Evolutionary conservation across 2,797 vertebrate genomes (phyloP), one percentile per base, ranked within the genome.

Genomic region (Coranthus polyacanthus): DNA sequence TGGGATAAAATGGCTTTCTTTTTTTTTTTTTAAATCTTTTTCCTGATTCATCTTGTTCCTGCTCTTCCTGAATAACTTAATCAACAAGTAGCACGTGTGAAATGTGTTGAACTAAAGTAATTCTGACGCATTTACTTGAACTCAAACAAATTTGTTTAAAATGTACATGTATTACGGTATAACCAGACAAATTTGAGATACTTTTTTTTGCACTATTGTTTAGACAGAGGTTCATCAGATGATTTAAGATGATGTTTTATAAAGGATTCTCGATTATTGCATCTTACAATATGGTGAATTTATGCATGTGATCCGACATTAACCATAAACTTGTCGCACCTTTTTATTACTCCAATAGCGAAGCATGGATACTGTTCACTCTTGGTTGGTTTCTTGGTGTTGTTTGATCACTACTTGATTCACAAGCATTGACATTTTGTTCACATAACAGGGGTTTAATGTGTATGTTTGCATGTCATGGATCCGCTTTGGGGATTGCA

Each of bases 361-460:
- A 79, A 68, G 79, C 80, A 85, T 88, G 79, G 81, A 72, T 68
- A 42, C 56, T 38, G 71, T 73, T 81, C 59, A 51, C 52, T 75
- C 34, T 37, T 65, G 47, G 59, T 58, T 65, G 79, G 71, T 69
- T 67, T 81, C 26, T 34, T 72, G 68, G 68, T 85, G 55, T 67
- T 58, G n/a, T 84, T 54, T 72, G 61, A 45, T 58, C 13, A 55
- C 53, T 54, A 16, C n/a, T n/a, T 57, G 60, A 72, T 43, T 78
- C 53, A 34, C 17, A 21, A 47, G 51, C 54, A 12, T 16, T 79
- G 50, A 67, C 26, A 60, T 50, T 67, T 57, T 79, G 22, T 65
- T 61, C 54, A 64, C 50, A 58, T 81, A 41, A 72, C 41, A 17
- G 47, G 65, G 60, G 65, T 12, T 69, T 61, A 54, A 72, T 62